These are phyloP conservation scores for Lindbergichthys nudifrons DNA, from an alignment of 2,797 vertebrate species.

Conservation along the genomic window DNA sequence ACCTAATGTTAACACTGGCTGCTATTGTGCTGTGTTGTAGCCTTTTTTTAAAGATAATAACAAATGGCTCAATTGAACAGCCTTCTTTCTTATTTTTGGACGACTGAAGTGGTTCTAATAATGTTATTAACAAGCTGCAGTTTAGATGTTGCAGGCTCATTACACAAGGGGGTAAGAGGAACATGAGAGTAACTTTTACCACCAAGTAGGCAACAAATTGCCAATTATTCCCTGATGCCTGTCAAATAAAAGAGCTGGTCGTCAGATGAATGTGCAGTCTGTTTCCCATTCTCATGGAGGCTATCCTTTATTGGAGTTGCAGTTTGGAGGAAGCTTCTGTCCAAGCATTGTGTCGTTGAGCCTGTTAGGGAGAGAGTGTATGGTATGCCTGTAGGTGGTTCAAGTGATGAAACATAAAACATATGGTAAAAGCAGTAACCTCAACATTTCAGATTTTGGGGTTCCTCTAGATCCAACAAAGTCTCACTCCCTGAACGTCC, in stretches of 20 bases:
- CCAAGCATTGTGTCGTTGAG: background rate
- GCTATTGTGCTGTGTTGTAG: background rate
- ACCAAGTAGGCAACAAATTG: background rate
- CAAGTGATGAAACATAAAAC: background rate
- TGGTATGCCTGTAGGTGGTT: background rate
- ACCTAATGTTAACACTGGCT: background rate
- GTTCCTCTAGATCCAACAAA: background rate
- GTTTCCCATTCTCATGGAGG: background rate
- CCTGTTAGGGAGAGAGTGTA: background rate
- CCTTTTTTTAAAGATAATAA: background rate
- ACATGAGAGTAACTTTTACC: slow-evolving; percentile 5
- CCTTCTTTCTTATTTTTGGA: slow-evolving; percentile 8
- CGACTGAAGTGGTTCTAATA: slow-evolving; percentile 1
- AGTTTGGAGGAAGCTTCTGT: background rate
- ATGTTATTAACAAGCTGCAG: slow-evolving; percentile 17
- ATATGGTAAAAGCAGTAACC: background rate
- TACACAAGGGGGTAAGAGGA: background rate
- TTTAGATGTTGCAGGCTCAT: slow-evolving; percentile 11
- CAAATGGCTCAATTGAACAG: slow-evolving; percentile 3
- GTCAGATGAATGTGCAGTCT: background rate
- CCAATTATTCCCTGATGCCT: background rate
- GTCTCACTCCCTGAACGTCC: no score
- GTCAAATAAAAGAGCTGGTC: background rate
- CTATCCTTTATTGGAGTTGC: background rate
- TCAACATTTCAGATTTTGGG: background rate